Evolutionary conservation across 1,140 invertebrate genomes (phyloP).

Genomic region (Pseudomyrmex sp.): DNA sequence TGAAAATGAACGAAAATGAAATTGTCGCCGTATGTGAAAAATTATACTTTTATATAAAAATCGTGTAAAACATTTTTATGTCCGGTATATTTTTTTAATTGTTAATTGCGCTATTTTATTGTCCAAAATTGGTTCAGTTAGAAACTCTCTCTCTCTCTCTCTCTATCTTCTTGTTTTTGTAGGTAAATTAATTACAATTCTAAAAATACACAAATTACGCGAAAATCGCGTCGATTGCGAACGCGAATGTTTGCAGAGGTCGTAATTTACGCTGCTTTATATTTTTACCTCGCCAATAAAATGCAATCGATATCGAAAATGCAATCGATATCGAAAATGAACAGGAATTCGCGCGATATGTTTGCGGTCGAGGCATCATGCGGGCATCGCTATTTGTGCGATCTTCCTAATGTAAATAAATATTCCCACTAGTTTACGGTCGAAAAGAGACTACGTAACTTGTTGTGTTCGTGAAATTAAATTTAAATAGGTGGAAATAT

Average conservation of each 20-base stretch:
- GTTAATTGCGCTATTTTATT: too few relatives aligned
- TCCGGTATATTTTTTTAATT: too few relatives aligned
- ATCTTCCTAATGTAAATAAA: slow-evolving; percentile 37
- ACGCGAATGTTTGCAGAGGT: not conserved
- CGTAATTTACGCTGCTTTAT: slow-evolving; percentile 24
- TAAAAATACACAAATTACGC: not conserved
- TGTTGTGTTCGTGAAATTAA: not conserved
- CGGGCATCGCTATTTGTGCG: not conserved
- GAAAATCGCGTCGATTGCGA: slow-evolving; percentile 10
- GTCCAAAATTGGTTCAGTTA: too few relatives aligned
- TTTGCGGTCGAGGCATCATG: slow-evolving; percentile 5
- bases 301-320: slow-evolving; percentile 1
- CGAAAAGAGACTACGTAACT: slow-evolving; percentile 1
- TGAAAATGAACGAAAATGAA: not conserved
- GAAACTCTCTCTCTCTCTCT: too few relatives aligned
- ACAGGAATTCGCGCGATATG: not conserved
- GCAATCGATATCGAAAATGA: slow-evolving; percentile 18
- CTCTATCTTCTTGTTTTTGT: not conserved
- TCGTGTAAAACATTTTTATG: not conserved
- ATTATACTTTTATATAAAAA: slow-evolving; percentile 1
- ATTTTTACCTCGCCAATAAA: slow-evolving; percentile 25
- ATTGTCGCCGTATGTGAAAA: too few relatives aligned
- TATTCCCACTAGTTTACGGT: not conserved
- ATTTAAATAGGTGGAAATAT: too few relatives aligned
- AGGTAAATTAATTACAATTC: not conserved